A percentile compares a stretch with the other conserved stretches of the same genome.
Conservation (phyloP, 2,797 vertebrate species). For the Brotula barbata region DNA sequence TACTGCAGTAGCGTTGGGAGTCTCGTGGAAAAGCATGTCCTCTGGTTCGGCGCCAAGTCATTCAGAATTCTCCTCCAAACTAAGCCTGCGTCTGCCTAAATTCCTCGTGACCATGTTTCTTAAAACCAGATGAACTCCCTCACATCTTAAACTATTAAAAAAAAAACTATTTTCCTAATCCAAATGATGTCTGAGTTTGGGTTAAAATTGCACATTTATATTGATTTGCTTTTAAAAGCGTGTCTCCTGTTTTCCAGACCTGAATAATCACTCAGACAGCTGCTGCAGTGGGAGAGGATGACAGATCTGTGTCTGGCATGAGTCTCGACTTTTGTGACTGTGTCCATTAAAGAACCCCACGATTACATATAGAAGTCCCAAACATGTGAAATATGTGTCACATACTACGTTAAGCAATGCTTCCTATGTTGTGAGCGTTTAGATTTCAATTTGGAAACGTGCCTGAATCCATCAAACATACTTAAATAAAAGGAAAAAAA, state of each 20-base stretch:
- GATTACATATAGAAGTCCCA: not conserved
- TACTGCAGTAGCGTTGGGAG: not conserved
- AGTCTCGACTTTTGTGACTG: not conserved
- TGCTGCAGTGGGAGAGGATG: slow-evolving; percentile 31
- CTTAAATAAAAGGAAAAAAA: slow-evolving; percentile 28
- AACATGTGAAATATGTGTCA: slow-evolving; percentile 8
- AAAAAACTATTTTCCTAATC: slow-evolving; percentile 1
- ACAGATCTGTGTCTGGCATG: slow-evolving; percentile 22
- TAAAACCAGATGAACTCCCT: not conserved
- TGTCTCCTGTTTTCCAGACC: slow-evolving; percentile 29
- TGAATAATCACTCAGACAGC: slow-evolving; percentile 52
- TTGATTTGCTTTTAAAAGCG: slow-evolving; percentile 23
- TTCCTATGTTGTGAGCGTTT: not conserved
- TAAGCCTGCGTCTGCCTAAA: not conserved
- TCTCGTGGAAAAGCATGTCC: not conserved
- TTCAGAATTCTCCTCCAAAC: not conserved
- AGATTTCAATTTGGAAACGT: slow-evolving; percentile 14
- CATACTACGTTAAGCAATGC: not conserved
- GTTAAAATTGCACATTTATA: slow-evolving; percentile 7
- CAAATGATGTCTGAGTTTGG: slow-evolving; percentile 2
- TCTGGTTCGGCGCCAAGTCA: not conserved
- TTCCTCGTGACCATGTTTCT: not conserved
- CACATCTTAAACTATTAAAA: not conserved
- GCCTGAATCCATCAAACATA: slow-evolving; percentile 19
- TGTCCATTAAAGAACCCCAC: slow-evolving; percentile 3